phyloP scores from a whole-genome alignment of 2,888 invertebrate genomes.

The Teinopalpus imperialis region DNA sequence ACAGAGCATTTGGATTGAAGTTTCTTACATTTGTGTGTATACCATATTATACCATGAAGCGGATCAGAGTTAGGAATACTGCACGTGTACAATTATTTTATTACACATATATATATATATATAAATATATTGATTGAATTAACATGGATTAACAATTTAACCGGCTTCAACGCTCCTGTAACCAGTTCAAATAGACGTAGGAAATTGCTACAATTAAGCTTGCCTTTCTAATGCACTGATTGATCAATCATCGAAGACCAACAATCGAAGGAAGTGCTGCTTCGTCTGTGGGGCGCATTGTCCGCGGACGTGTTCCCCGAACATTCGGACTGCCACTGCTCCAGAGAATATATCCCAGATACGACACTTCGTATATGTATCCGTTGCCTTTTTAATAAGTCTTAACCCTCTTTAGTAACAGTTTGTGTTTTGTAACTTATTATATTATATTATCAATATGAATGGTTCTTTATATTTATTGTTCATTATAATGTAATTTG shows the following conservation, averaged over 20 bases:
- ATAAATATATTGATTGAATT: neutral
- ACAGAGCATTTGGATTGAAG: neutral
- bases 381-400: too few species aligned
- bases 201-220: conserved; percentile 71
- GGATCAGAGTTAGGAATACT: too few species aligned
- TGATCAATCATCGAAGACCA: conserved; percentile 75
- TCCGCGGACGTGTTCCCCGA: conserved; percentile 58
- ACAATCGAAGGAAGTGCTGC: conserved; percentile 67
- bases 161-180: conserved; percentile 34
- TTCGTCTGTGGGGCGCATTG: conserved; percentile 58
- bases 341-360: conserved; percentile 32
- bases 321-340: conserved; percentile 32
- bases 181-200: conserved; percentile 67
- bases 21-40: neutral
- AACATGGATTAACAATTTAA: conserved; percentile 11
- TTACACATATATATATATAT: too few species aligned
- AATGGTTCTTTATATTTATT: too few species aligned
- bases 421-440: too few species aligned
- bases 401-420: too few species aligned
- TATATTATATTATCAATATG: too few species aligned
- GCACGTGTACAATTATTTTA: too few species aligned
- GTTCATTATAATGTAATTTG: too few species aligned
- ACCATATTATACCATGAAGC: too few species aligned
- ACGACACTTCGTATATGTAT: conserved; percentile 20
- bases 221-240: conserved; percentile 75